Evolutionary conservation across 2,113 vertebrate species (phyloP).

Genomic region (Nematolebias whitei): DNA sequence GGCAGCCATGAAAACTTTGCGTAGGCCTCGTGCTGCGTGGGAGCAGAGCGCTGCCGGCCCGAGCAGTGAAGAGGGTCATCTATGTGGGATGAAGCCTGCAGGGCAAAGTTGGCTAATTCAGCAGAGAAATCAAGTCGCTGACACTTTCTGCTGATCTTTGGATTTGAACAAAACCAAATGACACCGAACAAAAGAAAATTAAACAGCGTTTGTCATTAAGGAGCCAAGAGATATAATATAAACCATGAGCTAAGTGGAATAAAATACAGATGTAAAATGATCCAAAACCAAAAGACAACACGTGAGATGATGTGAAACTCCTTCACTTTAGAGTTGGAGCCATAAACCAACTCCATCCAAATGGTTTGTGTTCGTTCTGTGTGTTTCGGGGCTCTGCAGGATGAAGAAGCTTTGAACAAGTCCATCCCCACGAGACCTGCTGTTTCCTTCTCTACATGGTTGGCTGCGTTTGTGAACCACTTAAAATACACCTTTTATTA

Average conservation of each 20-base stretch:
- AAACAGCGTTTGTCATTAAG: no score
- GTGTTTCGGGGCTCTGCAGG: not conserved
- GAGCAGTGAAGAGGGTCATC: constrained; percentile 51
- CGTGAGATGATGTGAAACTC: not conserved
- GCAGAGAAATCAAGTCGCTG: constrained; percentile 26
- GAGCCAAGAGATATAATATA: no score
- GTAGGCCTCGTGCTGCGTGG: constrained; percentile 58
- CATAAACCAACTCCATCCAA: not conserved
- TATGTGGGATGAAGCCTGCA: constrained; percentile 65
- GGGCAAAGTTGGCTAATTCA: constrained; percentile 41
- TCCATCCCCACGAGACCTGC: not conserved
- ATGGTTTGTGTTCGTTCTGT: not conserved
- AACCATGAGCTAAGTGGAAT: not conserved
- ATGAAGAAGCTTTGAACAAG: not conserved
- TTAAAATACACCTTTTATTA: not conserved
- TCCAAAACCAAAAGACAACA: no score
- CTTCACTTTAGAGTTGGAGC: not conserved
- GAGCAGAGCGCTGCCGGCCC: constrained; percentile 46
- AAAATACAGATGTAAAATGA: not conserved
- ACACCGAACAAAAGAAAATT: not conserved
- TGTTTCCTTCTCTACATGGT: not conserved
- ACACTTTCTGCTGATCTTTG: not conserved
- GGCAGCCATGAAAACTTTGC: constrained; percentile 30
- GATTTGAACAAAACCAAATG: not conserved
- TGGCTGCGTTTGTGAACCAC: not conserved